These are phyloP conservation scores for Apis laboriosa DNA, from an alignment of 1,140 invertebrate species.

Conservation along the genomic window DNA sequence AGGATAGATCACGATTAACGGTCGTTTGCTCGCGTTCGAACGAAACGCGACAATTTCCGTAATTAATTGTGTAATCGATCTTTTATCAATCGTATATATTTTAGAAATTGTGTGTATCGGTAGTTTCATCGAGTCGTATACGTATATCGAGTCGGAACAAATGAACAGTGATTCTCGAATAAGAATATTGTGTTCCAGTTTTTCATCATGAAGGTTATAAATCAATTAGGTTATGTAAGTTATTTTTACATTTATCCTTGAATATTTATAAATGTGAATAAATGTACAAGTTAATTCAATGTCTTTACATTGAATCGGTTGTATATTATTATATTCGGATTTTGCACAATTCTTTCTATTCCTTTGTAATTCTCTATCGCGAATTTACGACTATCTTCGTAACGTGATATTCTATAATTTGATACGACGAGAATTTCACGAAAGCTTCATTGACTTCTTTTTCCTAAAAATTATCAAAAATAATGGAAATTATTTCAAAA, in stretches of 20 bases:
- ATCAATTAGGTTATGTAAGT: not conserved
- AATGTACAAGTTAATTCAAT: not conserved
- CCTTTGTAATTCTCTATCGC: no score
- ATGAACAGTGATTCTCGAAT: slow-evolving; percentile 20
- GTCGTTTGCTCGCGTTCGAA: slow-evolving; percentile 10
- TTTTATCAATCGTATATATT: slow-evolving; percentile 63
- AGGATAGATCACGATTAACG: slow-evolving; percentile 60
- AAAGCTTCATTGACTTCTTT: no score
- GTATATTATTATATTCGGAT: no score
- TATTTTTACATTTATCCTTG: not conserved
- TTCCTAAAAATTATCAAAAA: no score
- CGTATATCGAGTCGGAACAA: slow-evolving; percentile 14
- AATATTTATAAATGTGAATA: not conserved
- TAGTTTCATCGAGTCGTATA: slow-evolving; percentile 57
- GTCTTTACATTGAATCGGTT: no score
- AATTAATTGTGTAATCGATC: slow-evolving; percentile 39
- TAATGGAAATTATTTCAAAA: no score
- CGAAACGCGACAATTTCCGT: slow-evolving; percentile 39
- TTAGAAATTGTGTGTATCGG: slow-evolving; percentile 59
- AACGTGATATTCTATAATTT: no score
- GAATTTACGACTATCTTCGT: no score
- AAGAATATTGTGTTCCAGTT: not conserved
- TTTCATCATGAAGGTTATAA: not conserved
- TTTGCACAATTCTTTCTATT: no score
- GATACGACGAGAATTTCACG: no score